Evolutionary conservation across 2,113 vertebrate species (phyloP), one percentile per base, ranked within the genome.

Genomic region (Megalops atlanticus): DNA sequence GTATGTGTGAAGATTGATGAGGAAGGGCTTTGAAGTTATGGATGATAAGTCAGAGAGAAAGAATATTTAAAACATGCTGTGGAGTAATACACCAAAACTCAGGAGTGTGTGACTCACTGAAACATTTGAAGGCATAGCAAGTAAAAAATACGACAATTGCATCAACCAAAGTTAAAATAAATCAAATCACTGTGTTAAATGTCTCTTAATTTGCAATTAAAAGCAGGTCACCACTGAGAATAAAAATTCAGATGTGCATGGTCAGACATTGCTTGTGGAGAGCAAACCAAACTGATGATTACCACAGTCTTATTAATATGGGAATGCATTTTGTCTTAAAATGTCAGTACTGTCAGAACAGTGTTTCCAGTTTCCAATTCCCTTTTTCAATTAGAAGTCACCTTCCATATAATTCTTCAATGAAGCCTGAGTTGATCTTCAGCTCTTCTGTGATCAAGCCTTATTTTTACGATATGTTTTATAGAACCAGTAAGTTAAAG

Each of bases 41-140:
- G 73, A 76, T 75, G 80, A 81, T 75, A 75, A 24, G 49, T 11
- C 8, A 36, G n/a, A 81, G 18, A 45, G 31, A 75, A 45, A 33
- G 31, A 81, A 41, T 64, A 24, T 21, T 15, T 39, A 45, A 74
- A 43, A 74, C 7, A 43, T 69, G 73, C 38, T 12, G 27, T 31
- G 24, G 21, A n/a, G 16, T 24, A 74, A 27, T 18, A 21, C 15
- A 39, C 21, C 21, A 74, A 41, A n/a, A 39, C n/a, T 24, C 15
- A 73, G 38, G 38, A 24, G 35, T 21, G 14, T 21, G 7, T 64
- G 58, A 64, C 58, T 64, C 58, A 64, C 58, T 64, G 58, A 31
- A 10, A 11, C 58, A 10, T 64, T 64, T 64, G 58, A 31, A 27
- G 12, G 8, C 21, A n/a, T 58, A 27, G 58, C 58, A 64, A 12